Evolutionary conservation across 1,140 invertebrate species (phyloP), one percentile per base, ranked within the genome.

Genomic region (Mizuhopecten yessoensis): DNA sequence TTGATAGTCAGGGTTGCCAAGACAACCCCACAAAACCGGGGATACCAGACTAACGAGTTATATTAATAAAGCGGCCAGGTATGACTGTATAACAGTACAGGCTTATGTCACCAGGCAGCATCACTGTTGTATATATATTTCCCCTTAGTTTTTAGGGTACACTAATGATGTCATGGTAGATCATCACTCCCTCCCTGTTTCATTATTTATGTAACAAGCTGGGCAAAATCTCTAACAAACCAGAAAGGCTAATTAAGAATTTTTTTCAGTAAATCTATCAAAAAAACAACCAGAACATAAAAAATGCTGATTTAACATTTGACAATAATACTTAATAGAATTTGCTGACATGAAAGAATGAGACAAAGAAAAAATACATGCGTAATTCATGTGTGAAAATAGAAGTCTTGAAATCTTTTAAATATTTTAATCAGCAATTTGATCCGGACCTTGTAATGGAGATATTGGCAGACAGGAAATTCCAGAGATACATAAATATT

Each of bases 351-450:
- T 75, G n/a, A n/a, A 75, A 75, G 23, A 75, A 75, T 29, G 5
- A 75, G 57, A n/a, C 23, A 75, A 29, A n/a, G 0, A 75, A 75
- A 29, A 75, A 75, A 75, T 39, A n/a, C 9, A 75, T 49, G 9
- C 29, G n/a, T 75, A 75, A 75, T 29, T 75, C 57, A 75, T 29
- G 57, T 75, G 57, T 29, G 57, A 75, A 75, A 75, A 75, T n/a
- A 29, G 57, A 75, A 29, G n/a, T 75, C n/a, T 29, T 75, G 57
- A 75, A n/a, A 75, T 75, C 57, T 29, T 75, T 75, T 5, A 75
- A 75, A 75, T 75, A 75, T 29, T 75, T 75, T 75, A 75, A 75
- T 75, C 57, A 75, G 57, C 29, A 29, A 75, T 29, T n/a, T n/a
- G 57, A 75, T 75, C 57, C 42, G 0, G n/a, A 29, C 23, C 29